phyloP scores from a whole-genome alignment of 1,140 invertebrate genomes.

The Doryteuthis pealeii region DNA sequence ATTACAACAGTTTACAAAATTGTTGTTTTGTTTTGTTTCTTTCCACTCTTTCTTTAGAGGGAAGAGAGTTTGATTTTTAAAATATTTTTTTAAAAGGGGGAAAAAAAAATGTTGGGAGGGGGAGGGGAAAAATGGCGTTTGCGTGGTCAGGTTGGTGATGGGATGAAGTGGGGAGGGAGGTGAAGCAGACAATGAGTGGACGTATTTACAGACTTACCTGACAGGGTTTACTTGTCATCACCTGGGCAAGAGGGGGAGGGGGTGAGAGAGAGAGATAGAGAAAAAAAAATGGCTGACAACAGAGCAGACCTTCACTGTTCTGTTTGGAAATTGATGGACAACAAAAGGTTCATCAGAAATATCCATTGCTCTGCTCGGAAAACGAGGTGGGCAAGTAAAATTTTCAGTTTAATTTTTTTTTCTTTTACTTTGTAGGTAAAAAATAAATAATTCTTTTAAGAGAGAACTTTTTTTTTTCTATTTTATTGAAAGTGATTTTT shows the following conservation, averaged over 20 bases:
- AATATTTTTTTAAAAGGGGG: too few relatives aligned
- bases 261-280: too few relatives aligned
- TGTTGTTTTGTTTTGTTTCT: too few relatives aligned
- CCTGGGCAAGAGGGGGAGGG: background rate
- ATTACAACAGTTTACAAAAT: constrained; percentile 17
- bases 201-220: constrained; percentile 13
- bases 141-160: background rate
- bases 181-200: constrained; percentile 12
- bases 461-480: too few relatives aligned
- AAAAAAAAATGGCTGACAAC: background rate
- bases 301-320: background rate
- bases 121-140: background rate
- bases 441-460: background rate
- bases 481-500: too few relatives aligned
- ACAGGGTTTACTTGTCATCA: background rate
- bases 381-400: too few relatives aligned
- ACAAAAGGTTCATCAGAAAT: background rate
- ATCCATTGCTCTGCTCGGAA: too few relatives aligned
- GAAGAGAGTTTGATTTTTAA: too few relatives aligned
- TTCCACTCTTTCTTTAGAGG: too few relatives aligned
- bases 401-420: background rate
- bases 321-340: background rate
- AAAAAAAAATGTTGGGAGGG: too few relatives aligned
- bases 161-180: background rate
- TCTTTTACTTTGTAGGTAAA: background rate